Conservation (phyloP, 2,888 invertebrate genomes). For the Rhogogaster chlorosoma region DNA sequence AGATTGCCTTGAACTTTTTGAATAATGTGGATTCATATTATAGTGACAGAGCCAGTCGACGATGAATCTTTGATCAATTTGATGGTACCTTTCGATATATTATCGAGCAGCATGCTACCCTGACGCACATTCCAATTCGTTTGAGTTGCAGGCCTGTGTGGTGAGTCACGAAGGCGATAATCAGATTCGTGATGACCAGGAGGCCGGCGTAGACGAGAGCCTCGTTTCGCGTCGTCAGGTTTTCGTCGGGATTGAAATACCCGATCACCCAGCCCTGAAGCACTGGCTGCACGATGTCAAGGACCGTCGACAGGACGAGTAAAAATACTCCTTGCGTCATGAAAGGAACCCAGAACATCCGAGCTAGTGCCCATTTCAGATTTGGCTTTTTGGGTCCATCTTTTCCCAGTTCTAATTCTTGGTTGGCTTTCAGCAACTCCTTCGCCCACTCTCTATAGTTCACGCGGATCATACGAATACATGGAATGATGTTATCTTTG, state of each 20-base stretch:
- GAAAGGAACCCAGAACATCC: slow-evolving; percentile 74
- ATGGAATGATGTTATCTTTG: not conserved
- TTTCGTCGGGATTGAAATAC: slow-evolving; percentile 63
- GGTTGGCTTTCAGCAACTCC: slow-evolving; percentile 70
- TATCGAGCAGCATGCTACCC: slow-evolving; percentile 84
- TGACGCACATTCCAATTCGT: slow-evolving; percentile 82
- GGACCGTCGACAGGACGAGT: slow-evolving; percentile 53
- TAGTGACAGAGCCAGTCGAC: not conserved
- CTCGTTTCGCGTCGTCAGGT: slow-evolving; percentile 70
- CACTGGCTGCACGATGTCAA: slow-evolving; percentile 62
- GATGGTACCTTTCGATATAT: slow-evolving; percentile 84
- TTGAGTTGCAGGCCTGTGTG: slow-evolving; percentile 75
- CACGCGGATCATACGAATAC: not conserved
- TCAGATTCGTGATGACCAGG: slow-evolving; percentile 73
- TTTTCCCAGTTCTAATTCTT: slow-evolving; percentile 57
- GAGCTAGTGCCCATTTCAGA: slow-evolving; percentile 75
- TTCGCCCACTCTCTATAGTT: slow-evolving; percentile 77
- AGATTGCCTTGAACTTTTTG: not conserved
- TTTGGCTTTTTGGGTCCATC: slow-evolving; percentile 71
- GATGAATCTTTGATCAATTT: not conserved
- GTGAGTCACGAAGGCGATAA: slow-evolving; percentile 74
- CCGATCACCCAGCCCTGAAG: slow-evolving; percentile 67
- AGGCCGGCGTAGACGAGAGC: slow-evolving; percentile 72
- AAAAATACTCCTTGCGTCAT: slow-evolving; percentile 56
- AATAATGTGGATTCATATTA: too few species aligned